These are phyloP conservation scores for Anguilla pacifica DNA, from an alignment of 2,797 vertebrate genomes.

Conservation along the genomic window DNA sequence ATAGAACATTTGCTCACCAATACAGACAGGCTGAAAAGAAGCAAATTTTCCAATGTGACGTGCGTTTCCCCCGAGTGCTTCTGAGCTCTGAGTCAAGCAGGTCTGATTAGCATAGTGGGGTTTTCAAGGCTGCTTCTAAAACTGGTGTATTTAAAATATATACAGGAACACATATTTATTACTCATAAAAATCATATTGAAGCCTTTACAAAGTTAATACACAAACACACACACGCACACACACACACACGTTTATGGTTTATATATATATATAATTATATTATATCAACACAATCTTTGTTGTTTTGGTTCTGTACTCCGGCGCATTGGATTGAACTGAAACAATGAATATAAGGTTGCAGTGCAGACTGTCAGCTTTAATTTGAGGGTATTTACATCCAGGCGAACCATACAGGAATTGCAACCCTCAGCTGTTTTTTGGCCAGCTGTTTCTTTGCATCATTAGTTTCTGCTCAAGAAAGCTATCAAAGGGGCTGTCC, in stretches of 20 bases:
- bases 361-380: too few species aligned
- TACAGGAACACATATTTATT: neutral
- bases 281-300: too few species aligned
- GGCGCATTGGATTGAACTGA: too few species aligned
- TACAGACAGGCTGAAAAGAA: constrained; percentile 11
- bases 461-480: too few species aligned
- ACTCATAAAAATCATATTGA: neutral
- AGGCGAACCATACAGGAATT: too few species aligned
- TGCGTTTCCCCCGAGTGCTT: neutral
- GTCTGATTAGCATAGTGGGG: neutral
- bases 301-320: too few species aligned
- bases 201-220: neutral
- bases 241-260: neutral
- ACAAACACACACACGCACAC: neutral
- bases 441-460: too few species aligned
- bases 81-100: constrained; percentile 12
- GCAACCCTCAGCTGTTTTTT: too few species aligned
- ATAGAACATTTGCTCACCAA: constrained; percentile 37
- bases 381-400: too few species aligned
- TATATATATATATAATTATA: neutral
- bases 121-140: constrained; percentile 9
- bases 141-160: neutral
- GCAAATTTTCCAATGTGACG: constrained; percentile 10
- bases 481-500: too few species aligned
- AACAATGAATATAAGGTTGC: too few species aligned